Evolutionary conservation across 1,140 invertebrate genomes (phyloP).

Genomic region (Hetaerina americana): DNA sequence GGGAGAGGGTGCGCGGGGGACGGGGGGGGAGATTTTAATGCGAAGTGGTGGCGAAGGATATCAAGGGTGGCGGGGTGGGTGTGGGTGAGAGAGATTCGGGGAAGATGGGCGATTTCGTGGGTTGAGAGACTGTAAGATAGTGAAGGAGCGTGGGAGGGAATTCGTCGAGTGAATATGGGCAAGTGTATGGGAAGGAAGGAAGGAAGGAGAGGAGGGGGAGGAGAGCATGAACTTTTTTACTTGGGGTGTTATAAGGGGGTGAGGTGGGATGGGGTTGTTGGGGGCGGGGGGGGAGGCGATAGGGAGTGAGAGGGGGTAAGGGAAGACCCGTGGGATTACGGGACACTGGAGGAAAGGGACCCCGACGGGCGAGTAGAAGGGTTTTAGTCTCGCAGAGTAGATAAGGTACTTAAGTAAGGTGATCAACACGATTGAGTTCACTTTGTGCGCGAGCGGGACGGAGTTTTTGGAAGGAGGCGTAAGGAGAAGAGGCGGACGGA

Average conservation of each 20-base stretch:
- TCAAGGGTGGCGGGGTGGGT: too few species aligned
- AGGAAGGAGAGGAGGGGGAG: not conserved
- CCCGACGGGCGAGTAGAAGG: not conserved
- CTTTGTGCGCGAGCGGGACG: not conserved
- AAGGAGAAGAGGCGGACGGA: not conserved
- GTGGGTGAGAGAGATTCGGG: too few species aligned
- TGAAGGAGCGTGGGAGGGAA: too few species aligned
- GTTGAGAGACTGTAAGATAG: too few species aligned
- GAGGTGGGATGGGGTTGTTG: not conserved
- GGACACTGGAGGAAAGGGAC: too few species aligned
- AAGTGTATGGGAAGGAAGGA: not conserved
- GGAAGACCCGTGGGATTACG: not conserved
- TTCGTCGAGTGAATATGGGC: too few species aligned
- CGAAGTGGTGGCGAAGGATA: too few species aligned
- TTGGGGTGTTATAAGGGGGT: not conserved
- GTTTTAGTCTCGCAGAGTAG: not conserved
- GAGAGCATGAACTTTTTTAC: not conserved
- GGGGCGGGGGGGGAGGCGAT: not conserved
- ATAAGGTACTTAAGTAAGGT: not conserved
- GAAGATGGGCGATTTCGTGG: too few species aligned
- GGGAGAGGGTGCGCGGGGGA: too few species aligned
- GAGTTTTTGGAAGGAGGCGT: not conserved
- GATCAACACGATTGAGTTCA: not conserved
- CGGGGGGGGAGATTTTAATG: too few species aligned
- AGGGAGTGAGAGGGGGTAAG: not conserved